Evolutionary conservation across 2,888 invertebrate genomes (phyloP).

Genomic region (Synanthedon myopaeformis): DNA sequence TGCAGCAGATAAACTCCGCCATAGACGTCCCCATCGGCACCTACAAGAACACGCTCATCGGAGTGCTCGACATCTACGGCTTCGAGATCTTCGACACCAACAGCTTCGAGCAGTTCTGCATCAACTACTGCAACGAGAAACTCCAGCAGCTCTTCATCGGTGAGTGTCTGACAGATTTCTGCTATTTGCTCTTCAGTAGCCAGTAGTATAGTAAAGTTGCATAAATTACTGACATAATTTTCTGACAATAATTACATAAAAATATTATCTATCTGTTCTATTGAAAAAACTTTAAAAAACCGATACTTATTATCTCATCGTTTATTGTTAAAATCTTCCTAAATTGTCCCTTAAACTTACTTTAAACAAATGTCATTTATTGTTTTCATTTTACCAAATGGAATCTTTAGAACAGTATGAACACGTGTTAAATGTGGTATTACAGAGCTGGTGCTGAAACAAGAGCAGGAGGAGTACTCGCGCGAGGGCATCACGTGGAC

Average conservation of each 20-base stretch:
- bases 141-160: constrained; percentile 97
- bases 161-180: constrained; percentile 30
- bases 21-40: constrained; percentile 80
- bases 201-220: no score
- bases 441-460: constrained; percentile 93
- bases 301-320: no score
- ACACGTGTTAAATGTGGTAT: background rate
- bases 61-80: constrained; percentile 98
- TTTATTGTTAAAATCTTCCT: background rate
- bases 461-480: constrained; percentile 97
- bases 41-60: constrained; percentile 85
- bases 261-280: no score
- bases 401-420: constrained; percentile 6
- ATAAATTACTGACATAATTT: no score
- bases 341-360: background rate
- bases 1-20: constrained; percentile 89
- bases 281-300: no score
- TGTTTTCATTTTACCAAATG: no score
- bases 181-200: no score
- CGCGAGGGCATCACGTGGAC: constrained; percentile 97
- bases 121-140: constrained; percentile 99
- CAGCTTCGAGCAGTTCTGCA: constrained; percentile 99
- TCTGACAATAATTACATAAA: no score
- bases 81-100: constrained; percentile 98
- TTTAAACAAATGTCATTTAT: no score